Evolutionary conservation across 2,888 invertebrate genomes (phyloP).

Genomic region (Agrotis clavis): DNA sequence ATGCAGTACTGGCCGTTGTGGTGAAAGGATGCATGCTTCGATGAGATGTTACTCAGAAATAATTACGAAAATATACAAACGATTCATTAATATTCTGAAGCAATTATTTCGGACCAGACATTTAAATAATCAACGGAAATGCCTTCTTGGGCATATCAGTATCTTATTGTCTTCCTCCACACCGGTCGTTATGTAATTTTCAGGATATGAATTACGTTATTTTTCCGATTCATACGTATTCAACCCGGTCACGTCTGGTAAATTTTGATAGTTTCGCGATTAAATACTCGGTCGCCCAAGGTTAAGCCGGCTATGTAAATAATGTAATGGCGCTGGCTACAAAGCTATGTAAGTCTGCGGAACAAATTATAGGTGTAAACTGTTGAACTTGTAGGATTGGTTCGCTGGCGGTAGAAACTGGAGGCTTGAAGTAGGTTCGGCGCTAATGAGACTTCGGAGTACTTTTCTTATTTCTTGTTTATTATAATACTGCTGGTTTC

Average conservation of each 20-base stretch:
- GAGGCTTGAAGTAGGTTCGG: too few relatives aligned
- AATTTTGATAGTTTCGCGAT: slow-evolving; percentile 65
- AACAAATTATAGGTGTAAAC: slow-evolving; percentile 77
- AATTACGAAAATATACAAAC: slow-evolving; percentile 68
- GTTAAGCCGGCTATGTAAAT: slow-evolving; percentile 74
- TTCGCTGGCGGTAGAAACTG: too few relatives aligned
- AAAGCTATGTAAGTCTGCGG: slow-evolving; percentile 64
- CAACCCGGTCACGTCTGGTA: slow-evolving; percentile 61
- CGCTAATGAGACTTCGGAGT: too few relatives aligned
- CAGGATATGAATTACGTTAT: slow-evolving; percentile 67
- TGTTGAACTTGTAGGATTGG: too few relatives aligned
- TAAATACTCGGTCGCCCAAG: slow-evolving; percentile 69
- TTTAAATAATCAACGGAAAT: slow-evolving; percentile 74
- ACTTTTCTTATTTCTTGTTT: too few relatives aligned
- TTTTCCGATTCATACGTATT: slow-evolving; percentile 51
- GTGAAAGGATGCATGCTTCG: slow-evolving; percentile 71
- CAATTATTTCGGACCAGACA: slow-evolving; percentile 53
- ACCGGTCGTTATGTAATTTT: slow-evolving; percentile 58
- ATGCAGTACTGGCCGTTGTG: slow-evolving; percentile 40
- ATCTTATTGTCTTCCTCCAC: slow-evolving; percentile 53
- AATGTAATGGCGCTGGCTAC: slow-evolving; percentile 55
- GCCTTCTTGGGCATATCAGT: slow-evolving; percentile 61
- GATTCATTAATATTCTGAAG: slow-evolving; percentile 70
- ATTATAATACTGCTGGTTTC: too few relatives aligned
- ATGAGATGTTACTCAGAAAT: slow-evolving; percentile 63